These are phyloP conservation scores for Saxidomus purpurata DNA, from an alignment of 1,140 invertebrate species.

Conservation along the genomic window DNA sequence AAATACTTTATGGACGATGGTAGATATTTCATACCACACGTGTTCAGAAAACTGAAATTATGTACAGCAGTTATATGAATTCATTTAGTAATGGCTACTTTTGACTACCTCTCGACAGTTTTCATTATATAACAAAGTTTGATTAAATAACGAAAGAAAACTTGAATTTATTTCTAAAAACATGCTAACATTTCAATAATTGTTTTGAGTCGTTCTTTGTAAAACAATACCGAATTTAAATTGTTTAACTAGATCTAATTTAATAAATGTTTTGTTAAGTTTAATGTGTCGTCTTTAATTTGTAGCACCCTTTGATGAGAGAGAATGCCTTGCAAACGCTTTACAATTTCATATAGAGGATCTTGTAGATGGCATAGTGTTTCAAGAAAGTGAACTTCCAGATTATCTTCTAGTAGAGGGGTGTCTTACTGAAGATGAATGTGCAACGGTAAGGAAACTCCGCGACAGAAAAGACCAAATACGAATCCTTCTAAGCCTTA, in stretches of 20 bases:
- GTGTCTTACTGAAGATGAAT: constrained; percentile 16
- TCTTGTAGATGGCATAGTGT: background rate
- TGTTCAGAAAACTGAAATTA: no score
- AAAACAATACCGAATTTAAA: background rate
- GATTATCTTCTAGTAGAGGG: background rate
- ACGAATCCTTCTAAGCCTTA: background rate
- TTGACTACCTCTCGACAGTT: no score
- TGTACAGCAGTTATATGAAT: no score
- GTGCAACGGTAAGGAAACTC: background rate
- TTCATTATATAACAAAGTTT: no score
- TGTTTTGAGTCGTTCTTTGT: background rate
- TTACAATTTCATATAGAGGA: background rate
- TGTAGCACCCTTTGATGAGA: constrained; percentile 5
- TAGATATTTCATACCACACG: no score
- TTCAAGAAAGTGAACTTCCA: constrained; percentile 22
- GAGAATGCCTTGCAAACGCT: constrained; percentile 39
- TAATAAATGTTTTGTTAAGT: background rate
- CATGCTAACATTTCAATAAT: background rate
- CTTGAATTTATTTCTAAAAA: background rate
- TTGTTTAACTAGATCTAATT: background rate
- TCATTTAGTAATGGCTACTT: no score
- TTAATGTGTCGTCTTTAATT: background rate
- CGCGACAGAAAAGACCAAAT: background rate
- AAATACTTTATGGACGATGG: no score
- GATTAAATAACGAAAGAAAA: background rate